These are phyloP conservation scores for Clarias macrocephalus DNA, from an alignment of 2,113 vertebrate species.

Conservation along the genomic window DNA sequence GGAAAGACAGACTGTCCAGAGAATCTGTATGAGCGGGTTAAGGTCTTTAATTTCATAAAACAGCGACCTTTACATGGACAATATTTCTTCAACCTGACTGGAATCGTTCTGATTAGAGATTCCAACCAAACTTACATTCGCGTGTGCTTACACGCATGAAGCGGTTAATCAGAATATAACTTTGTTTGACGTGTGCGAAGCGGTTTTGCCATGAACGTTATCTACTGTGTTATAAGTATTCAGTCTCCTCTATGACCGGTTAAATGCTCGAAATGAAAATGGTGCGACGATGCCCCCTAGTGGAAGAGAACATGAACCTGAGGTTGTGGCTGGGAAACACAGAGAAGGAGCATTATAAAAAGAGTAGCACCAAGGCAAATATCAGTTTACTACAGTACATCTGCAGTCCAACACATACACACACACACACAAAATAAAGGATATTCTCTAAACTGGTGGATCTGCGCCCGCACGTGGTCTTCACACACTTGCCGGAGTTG, in stretches of 20 bases:
- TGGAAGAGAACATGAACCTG: slow-evolving; percentile 51
- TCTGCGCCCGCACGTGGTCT: slow-evolving; percentile 97
- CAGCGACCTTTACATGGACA: too few species aligned
- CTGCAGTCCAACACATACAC: slow-evolving; percentile 61
- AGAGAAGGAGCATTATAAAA: neutral
- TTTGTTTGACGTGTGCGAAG: too few species aligned
- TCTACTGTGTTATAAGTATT: too few species aligned
- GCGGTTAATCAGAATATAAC: too few species aligned
- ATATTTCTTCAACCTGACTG: too few species aligned
- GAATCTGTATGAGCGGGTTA: slow-evolving; percentile 78
- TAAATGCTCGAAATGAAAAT: neutral
- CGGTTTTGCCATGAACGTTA: too few species aligned
- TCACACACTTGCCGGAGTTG: slow-evolving; percentile 95
- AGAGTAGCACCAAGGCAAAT: neutral
- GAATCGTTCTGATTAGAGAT: too few species aligned
- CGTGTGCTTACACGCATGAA: too few species aligned
- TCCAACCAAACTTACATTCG: too few species aligned
- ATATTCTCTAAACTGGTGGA: slow-evolving; percentile 99
- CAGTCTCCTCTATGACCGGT: too few species aligned
- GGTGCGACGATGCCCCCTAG: slow-evolving; percentile 53
- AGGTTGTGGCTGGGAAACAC: neutral
- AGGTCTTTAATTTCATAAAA: slow-evolving; percentile 6
- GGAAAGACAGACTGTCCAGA: slow-evolving; percentile 95
- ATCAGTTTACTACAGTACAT: neutral
- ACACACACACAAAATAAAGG: slow-evolving; percentile 72